phyloP scores from a whole-genome alignment of 2,113 vertebrate species.

The Odocoileus virginianus region DNA sequence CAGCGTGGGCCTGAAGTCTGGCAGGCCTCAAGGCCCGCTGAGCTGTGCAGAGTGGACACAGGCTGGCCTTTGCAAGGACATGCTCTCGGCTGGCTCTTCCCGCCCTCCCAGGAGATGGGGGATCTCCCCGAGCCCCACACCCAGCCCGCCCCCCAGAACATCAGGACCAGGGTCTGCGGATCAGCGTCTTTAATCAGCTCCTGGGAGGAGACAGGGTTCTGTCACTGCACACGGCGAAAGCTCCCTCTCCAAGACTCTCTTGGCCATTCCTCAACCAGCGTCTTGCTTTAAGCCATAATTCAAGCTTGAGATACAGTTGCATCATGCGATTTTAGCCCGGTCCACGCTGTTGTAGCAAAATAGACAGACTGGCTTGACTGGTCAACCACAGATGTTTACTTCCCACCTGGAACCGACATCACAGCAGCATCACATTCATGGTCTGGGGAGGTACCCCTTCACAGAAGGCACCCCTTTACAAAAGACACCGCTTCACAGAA shows the following conservation, averaged over 20 bases:
- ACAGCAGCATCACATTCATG: rapidly evolving
- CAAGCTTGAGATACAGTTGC: rapidly evolving
- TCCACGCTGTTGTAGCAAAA: neutral
- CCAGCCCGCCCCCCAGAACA: neutral
- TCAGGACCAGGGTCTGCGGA: neutral
- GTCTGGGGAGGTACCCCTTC: neutral
- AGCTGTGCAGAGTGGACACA: rapidly evolving
- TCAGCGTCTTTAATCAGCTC: rapidly evolving
- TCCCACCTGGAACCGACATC: neutral
- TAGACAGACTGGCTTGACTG: rapidly evolving
- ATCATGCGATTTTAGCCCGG: rapidly evolving
- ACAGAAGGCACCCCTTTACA: too few relatives aligned
- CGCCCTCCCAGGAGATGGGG: rapidly evolving
- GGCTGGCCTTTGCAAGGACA: rapidly evolving
- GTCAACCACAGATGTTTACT: neutral
- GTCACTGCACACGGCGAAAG: rapidly evolving
- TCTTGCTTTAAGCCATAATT: rapidly evolving
- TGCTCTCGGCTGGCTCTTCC: rapidly evolving
- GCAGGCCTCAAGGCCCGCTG: rapidly evolving
- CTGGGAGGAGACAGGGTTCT: rapidly evolving
- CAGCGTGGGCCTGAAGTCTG: neutral
- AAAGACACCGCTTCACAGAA: rapidly evolving
- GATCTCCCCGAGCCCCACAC: rapidly evolving
- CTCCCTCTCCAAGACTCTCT: rapidly evolving
- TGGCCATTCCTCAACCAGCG: neutral